phyloP scores from a whole-genome alignment of 2,888 invertebrate species.

The Sialis lutaria region DNA sequence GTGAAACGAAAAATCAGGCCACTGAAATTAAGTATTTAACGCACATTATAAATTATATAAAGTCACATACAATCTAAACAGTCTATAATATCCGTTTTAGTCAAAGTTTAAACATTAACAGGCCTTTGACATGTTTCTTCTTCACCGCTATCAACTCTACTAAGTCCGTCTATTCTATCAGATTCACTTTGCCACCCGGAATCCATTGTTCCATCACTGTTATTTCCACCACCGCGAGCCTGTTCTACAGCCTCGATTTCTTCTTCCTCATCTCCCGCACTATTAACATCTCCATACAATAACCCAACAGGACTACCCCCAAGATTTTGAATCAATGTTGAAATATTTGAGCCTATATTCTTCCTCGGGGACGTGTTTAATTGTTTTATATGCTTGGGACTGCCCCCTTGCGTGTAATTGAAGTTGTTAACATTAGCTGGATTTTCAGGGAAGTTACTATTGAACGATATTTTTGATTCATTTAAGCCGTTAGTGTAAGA shows the following conservation, averaged over 20 bases:
- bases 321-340: slow-evolving; percentile 29
- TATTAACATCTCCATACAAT: slow-evolving; percentile 24
- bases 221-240: slow-evolving; percentile 21
- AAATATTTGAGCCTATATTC: slow-evolving; percentile 27
- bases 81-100: too few relatives aligned
- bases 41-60: too few relatives aligned
- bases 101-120: slow-evolving; percentile 18
- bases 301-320: slow-evolving; percentile 26
- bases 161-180: slow-evolving; percentile 31
- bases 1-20: too few relatives aligned
- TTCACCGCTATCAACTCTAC: slow-evolving; percentile 15
- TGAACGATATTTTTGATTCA: not conserved
- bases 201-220: slow-evolving; percentile 38
- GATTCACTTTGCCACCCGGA: slow-evolving; percentile 54
- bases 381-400: slow-evolving; percentile 15
- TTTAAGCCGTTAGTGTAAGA: not conserved
- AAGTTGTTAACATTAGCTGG: slow-evolving; percentile 9
- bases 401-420: slow-evolving; percentile 13
- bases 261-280: slow-evolving; percentile 17
- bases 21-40: too few relatives aligned
- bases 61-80: too few relatives aligned
- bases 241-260: slow-evolving; percentile 22
- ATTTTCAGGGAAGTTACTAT: not conserved
- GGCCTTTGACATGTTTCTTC: slow-evolving; percentile 14
- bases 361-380: slow-evolving; percentile 21